These are phyloP conservation scores for Archilochus colubris DNA, from an alignment of 2,113 vertebrate species.

Conservation along the genomic window DNA sequence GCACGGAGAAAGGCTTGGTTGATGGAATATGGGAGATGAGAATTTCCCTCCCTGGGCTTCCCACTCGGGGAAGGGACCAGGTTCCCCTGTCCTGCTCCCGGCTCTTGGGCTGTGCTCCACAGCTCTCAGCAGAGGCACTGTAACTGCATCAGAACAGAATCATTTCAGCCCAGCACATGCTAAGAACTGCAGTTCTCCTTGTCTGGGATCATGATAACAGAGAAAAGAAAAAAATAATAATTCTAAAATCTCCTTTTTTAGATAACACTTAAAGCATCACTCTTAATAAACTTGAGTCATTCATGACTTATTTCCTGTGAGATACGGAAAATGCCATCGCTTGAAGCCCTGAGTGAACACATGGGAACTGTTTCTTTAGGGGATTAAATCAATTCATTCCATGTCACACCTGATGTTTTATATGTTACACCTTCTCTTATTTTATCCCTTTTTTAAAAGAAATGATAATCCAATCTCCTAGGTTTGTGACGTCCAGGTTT, in stretches of 20 bases:
- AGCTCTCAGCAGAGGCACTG: background rate
- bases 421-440: background rate
- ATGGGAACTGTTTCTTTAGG: background rate
- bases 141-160: background rate
- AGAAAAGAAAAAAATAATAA: background rate
- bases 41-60: background rate
- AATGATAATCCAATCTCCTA: background rate
- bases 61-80: background rate
- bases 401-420: background rate
- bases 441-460: background rate
- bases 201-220: background rate
- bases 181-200: background rate
- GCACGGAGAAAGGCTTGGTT: background rate
- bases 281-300: constrained; percentile 4
- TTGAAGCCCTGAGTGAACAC: background rate
- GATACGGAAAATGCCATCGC: background rate
- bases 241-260: background rate
- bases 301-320: constrained; percentile 3
- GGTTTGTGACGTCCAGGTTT: background rate
- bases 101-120: background rate
- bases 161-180: background rate
- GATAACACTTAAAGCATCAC: background rate
- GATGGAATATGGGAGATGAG: background rate
- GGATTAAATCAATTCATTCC: background rate
- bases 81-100: background rate